Evolutionary conservation across 2,888 invertebrate species (phyloP).

Genomic region (Encarsia formosa): DNA sequence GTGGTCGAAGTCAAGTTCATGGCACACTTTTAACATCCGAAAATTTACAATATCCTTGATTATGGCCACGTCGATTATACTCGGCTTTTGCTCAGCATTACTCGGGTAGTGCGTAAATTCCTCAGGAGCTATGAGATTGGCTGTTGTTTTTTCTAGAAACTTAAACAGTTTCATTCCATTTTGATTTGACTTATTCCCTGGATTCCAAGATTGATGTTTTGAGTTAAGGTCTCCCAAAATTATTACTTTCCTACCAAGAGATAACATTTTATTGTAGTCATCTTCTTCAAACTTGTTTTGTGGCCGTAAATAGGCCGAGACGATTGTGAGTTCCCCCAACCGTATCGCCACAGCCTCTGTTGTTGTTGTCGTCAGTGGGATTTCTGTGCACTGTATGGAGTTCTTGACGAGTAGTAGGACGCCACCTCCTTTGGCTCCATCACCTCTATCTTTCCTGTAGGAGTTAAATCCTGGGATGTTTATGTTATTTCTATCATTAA

Average conservation of each 20-base stretch:
- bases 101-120: conserved; percentile 16
- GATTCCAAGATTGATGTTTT: conserved; percentile 23
- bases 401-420: conserved; percentile 1
- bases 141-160: conserved; percentile 5
- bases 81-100: not conserved
- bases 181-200: conserved; percentile 11
- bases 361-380: not conserved
- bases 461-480: conserved; percentile 14
- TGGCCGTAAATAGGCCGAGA: conserved; percentile 6
- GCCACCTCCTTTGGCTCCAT: conserved; percentile 1
- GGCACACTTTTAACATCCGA: conserved; percentile 3
- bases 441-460: conserved; percentile 17
- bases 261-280: conserved; percentile 21
- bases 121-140: conserved; percentile 12
- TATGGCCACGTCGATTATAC: conserved; percentile 21
- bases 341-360: conserved; percentile 8
- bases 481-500: conserved; percentile 1
- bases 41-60: conserved; percentile 19
- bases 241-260: conserved; percentile 11
- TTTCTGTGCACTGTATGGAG: not conserved
- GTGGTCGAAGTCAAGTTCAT: conserved; percentile 29
- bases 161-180: conserved; percentile 18
- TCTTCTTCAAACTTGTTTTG: conserved; percentile 1
- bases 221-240: conserved; percentile 28
- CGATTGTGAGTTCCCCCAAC: conserved; percentile 2